Base-by-base conservation (phyloP, 2,888 invertebrate species). In the Tyria jacobaeae region DNA sequence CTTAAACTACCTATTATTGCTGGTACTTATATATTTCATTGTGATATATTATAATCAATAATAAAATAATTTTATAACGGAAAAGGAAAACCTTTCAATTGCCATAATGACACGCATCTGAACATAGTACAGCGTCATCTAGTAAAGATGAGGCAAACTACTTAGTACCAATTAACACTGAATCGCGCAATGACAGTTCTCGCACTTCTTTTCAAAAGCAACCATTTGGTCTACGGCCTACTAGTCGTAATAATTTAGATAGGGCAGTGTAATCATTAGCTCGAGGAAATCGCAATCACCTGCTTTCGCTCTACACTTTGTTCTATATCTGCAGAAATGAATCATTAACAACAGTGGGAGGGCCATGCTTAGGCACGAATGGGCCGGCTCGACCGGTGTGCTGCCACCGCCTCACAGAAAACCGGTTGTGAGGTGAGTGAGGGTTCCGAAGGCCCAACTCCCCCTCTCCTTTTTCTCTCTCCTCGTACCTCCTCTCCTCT, bases 1-100 rank as follows among this genome's bases (percentile, higher is more conserved):
- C 60, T 71, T 67, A 75, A 61, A 65, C 68, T 60, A 41, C 64
- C 60, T 57, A 62, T 66, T 31, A 62, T 47, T 27, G 68, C 10
- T 48, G n/a, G 37, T 37, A 39, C 9, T 44, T 44, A 27, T 12
- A n/a, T n/a, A 39, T 17, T 54, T 39, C 39, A 39, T 41, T 54
- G 53, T 54, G 17, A 17, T 54, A 17, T 27, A 54, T 41, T 14
- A 27, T 21, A 44, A 44, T 21, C 21, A 44, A 44, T 44, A n/a
- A n/a, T n/a, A n/a, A n/a, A n/a, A n/a, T n/a, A 44, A 44, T 44
- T 44, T 21, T 12, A 44, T 44, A 44, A 44, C 21, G 44, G 44
- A 10, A 5, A 44, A 21, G 27, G 44, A 21, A n/a, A 41, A 21
- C 6, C 10, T 44, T 12, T 12, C 5, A 10, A 44, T 21, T 2